Evolutionary conservation across 2,888 invertebrate genomes (phyloP).

Genomic region (Anaspis maculata): DNA sequence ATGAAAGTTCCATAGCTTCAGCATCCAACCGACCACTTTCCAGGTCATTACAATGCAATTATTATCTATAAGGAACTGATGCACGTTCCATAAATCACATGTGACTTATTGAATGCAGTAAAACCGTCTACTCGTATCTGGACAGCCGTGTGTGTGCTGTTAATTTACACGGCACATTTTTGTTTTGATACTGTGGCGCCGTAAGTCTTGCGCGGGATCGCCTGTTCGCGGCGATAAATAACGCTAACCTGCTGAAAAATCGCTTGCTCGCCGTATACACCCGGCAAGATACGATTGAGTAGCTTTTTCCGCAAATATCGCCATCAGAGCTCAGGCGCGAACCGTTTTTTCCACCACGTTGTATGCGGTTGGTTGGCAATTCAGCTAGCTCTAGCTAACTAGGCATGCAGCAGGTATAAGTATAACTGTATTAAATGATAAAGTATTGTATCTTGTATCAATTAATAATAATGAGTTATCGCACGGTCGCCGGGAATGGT

Average conservation of each 20-base stretch:
- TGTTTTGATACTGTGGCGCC: slow-evolving; percentile 28
- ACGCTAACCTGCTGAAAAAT: too few relatives aligned
- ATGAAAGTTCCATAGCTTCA: too few relatives aligned
- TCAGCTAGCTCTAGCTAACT: too few relatives aligned
- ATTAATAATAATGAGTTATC: slow-evolving; percentile 17
- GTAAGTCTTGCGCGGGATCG: slow-evolving; percentile 24
- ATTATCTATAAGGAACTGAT: slow-evolving; percentile 28
- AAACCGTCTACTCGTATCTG: slow-evolving; percentile 25
- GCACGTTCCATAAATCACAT: slow-evolving; percentile 26
- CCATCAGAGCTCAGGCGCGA: too few relatives aligned
- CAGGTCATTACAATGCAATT: slow-evolving; percentile 31
- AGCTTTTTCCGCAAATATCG: too few relatives aligned
- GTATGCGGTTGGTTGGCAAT: too few relatives aligned
- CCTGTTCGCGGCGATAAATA: too few relatives aligned
- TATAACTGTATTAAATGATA: slow-evolving; percentile 17
- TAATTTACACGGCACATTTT: slow-evolving; percentile 25
- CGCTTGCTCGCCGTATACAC: too few relatives aligned
- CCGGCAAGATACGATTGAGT: too few relatives aligned
- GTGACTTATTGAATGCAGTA: slow-evolving; percentile 30
- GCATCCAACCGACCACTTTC: too few relatives aligned
- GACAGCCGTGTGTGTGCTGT: slow-evolving; percentile 21
- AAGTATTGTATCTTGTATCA: slow-evolving; percentile 11
- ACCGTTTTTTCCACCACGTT: too few relatives aligned
- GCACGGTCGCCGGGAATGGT: slow-evolving; percentile 6
- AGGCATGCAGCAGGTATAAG: too few relatives aligned